Evolutionary conservation across 1,140 invertebrate species (phyloP).

Genomic region (Leptoteleia sp.): DNA sequence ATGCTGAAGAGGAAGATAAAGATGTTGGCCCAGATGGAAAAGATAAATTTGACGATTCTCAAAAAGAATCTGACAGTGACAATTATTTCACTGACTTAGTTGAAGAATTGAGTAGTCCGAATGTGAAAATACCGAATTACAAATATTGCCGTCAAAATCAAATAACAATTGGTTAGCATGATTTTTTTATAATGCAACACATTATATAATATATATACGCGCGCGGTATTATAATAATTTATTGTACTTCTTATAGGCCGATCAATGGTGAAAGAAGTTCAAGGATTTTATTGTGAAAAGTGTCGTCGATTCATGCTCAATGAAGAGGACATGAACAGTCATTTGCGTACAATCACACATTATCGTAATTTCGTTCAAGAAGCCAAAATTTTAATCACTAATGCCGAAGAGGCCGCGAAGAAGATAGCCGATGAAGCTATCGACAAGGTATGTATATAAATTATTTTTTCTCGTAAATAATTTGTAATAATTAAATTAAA

Average conservation of each 20-base stretch:
- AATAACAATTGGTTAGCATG: constrained; percentile 26
- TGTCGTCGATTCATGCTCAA: constrained; percentile 79
- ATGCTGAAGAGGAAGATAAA: constrained; percentile 79
- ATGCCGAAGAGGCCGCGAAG: constrained; percentile 65
- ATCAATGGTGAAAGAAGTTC: constrained; percentile 77
- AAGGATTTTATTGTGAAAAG: constrained; percentile 79
- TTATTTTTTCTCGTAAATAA: too few species aligned
- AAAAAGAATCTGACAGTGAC: constrained; percentile 67
- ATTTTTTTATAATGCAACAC: too few species aligned
- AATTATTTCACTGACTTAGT: constrained; percentile 76
- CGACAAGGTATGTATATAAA: constrained; percentile 13
- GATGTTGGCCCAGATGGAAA: constrained; percentile 74
- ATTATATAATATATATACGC: too few species aligned
- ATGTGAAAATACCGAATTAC: constrained; percentile 77
- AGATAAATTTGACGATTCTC: constrained; percentile 76
- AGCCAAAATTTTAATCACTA: constrained; percentile 72
- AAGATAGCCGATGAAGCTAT: constrained; percentile 57
- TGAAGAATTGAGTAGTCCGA: constrained; percentile 72
- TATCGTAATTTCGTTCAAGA: constrained; percentile 78
- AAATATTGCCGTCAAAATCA: constrained; percentile 78
- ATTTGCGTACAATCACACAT: constrained; percentile 77
- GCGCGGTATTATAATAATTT: too few species aligned
- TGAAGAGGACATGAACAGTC: constrained; percentile 76
- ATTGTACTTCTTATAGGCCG: too few species aligned
- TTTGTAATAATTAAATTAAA: too few species aligned